Percentiles rank a stretch among this genome's conserved stretches.
phyloP scores from a whole-genome alignment of 2,797 vertebrate species.

The Gouania willdenowi region DNA sequence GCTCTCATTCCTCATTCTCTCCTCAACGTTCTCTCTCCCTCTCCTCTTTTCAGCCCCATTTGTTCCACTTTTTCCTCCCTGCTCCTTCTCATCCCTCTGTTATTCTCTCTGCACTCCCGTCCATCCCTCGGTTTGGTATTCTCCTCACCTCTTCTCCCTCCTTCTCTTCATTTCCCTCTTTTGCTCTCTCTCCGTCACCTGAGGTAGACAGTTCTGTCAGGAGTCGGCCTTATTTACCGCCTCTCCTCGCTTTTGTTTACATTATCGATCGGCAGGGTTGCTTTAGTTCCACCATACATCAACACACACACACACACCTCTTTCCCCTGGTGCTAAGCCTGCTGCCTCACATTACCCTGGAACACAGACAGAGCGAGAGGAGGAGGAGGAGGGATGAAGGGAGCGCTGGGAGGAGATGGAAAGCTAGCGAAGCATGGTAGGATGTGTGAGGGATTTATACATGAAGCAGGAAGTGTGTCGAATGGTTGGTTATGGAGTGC shows the following conservation, averaged over 20 bases:
- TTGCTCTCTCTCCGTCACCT: conserved; percentile 59
- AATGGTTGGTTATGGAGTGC: conserved; percentile 18
- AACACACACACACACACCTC: conserved; percentile 30
- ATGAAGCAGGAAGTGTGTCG: conserved; percentile 41
- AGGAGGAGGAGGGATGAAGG: background rate
- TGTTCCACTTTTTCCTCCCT: conserved; percentile 1
- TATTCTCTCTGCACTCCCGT: conserved; percentile 18
- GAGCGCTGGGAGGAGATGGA: conserved; percentile 31
- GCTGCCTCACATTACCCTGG: conserved; percentile 58
- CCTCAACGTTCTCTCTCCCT: background rate
- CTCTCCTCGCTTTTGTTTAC: conserved; percentile 76
- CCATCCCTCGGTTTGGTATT: conserved; percentile 24
- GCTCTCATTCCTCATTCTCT: too few species aligned
- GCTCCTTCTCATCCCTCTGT: conserved; percentile 17
- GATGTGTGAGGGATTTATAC: conserved; percentile 62
- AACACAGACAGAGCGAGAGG: conserved; percentile 23
- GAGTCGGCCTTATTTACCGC: conserved; percentile 73
- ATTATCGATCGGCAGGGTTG: conserved; percentile 78
- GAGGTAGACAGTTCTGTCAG: conserved; percentile 72
- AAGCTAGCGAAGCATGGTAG: conserved; percentile 55
- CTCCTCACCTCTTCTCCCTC: conserved; percentile 14
- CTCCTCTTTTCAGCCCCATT: background rate
- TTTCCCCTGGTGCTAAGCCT: conserved; percentile 32
- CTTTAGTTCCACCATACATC: conserved; percentile 78
- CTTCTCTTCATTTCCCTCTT: conserved; percentile 1